Evolutionary conservation across 2,797 vertebrate genomes (phyloP).

Genomic region (Pogoniulus pusillus): DNA sequence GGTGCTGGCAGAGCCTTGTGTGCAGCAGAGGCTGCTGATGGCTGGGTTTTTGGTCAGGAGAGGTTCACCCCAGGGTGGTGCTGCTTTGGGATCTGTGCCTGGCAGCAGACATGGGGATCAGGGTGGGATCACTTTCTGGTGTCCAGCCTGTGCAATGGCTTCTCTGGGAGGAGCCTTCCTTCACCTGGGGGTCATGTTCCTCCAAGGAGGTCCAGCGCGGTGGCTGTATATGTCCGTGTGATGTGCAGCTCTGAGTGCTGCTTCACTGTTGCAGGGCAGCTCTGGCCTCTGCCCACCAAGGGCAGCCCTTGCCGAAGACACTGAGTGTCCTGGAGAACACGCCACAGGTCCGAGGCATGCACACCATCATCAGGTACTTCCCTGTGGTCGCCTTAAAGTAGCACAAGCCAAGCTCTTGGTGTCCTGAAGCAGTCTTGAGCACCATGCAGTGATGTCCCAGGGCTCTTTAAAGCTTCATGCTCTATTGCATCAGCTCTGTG

Average conservation of each 20-base stretch:
- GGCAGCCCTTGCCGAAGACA: conserved; percentile 86
- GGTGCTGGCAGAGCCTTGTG: not conserved
- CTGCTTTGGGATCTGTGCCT: not conserved
- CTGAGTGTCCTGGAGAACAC: conserved; percentile 87
- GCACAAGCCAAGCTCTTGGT: not conserved
- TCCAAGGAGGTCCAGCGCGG: accelerated
- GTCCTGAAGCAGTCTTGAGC: not conserved
- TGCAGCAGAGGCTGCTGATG: not conserved
- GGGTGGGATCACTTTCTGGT: accelerated
- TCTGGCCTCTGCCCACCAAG: conserved; percentile 88
- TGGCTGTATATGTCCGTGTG: accelerated
- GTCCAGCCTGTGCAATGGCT: too few relatives aligned
- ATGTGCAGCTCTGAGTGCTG: not conserved
- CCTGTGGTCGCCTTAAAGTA: not conserved
- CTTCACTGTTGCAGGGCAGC: conserved; percentile 77
- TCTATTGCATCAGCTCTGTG: not conserved
- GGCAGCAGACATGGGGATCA: not conserved
- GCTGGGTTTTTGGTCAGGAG: accelerated
- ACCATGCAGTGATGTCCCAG: not conserved
- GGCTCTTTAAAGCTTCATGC: not conserved
- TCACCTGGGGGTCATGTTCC: accelerated
- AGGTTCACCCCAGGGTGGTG: accelerated
- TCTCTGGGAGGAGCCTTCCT: not conserved
- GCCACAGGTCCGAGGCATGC: conserved; percentile 89
- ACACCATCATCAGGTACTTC: conserved; percentile 90